These are phyloP conservation scores for Meandrusa payeni DNA, from an alignment of 2,888 invertebrate genomes.

Conservation along the genomic window DNA sequence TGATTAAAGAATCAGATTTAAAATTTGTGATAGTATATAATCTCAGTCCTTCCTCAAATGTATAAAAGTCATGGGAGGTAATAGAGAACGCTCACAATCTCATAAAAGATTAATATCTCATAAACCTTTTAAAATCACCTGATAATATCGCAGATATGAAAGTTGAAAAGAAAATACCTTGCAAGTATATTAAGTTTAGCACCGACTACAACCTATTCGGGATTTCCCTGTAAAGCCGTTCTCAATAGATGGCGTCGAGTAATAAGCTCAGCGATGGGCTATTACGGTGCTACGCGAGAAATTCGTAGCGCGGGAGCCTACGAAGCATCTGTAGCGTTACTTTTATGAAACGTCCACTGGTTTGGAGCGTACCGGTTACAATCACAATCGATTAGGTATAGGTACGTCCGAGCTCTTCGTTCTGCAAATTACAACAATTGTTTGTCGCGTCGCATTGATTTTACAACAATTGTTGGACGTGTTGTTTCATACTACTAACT, in stretches of 20 bases:
- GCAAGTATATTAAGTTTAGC: conserved; percentile 60
- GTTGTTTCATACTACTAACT: too few relatives aligned
- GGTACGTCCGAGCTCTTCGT: conserved; percentile 39
- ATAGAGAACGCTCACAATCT: neutral
- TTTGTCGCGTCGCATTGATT: conserved; percentile 35
- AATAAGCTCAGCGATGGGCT: conserved; percentile 77
- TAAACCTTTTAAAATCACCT: conserved; percentile 26
- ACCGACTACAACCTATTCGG: conserved; percentile 69
- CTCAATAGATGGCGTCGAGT: conserved; percentile 76
- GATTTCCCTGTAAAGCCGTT: conserved; percentile 76
- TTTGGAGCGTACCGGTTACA: conserved; percentile 52
- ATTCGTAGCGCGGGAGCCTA: conserved; percentile 63
- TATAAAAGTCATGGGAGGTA: too few relatives aligned
- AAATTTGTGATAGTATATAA: too few relatives aligned
- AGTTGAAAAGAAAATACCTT: conserved; percentile 50
- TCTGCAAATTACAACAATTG: conserved; percentile 65
- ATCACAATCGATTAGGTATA: conserved; percentile 66
- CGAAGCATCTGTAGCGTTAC: conserved; percentile 55
- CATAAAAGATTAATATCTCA: conserved; percentile 5
- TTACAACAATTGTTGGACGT: too few relatives aligned
- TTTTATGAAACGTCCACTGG: conserved; percentile 53
- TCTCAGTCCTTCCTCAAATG: too few relatives aligned
- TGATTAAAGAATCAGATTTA: too few relatives aligned
- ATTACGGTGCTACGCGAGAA: conserved; percentile 66
- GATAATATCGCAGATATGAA: conserved; percentile 45